Base-by-base conservation (phyloP, 2,113 vertebrate genomes). In the Dasyurus viverrinus region DNA sequence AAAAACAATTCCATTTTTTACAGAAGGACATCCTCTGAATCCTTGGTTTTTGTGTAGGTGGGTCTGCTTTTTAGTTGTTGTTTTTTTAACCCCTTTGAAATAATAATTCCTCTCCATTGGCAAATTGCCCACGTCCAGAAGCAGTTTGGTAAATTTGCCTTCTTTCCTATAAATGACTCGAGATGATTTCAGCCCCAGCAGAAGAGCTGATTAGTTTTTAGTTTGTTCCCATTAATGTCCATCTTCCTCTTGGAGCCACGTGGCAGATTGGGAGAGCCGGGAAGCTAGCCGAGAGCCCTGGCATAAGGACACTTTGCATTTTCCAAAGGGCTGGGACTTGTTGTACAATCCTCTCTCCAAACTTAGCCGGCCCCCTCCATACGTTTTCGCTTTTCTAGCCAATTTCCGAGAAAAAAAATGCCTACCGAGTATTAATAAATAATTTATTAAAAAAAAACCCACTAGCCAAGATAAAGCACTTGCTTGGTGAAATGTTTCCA, bases 361-460 rank as follows among this genome's bases (percentile, higher is more conserved):
- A 46, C 53, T 47, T 94, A 97, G 98, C 96, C 96, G 68, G 76
- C 96, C 95, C 95, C 0, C 0, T 48, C 96, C 91, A 90, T 93
- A 90, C 50, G 2, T 94, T 95, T 90, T 9, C 92, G 94, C 93
- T 97, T 96, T 97, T 95, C 95, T 60, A 90, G 92, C 90, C 96
- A 90, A 96, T 96, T 97, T 94, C 96, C 95, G 95, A 97, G 95
- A 95, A 47, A 47, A 47, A 84, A 95, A 97, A 97, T 25, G 93
- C 92, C 94, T 96, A 95, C 96, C 93, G 93, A 95, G 93, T 97
- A 95, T 97, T 97, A 96, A 97, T 98, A 97, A 96, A 98, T 97
- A 97, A 98, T 95, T 95, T 94, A 97, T 76, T 94, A 68, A 95
- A 89, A 95, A 76, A 76, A 47, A 47, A 2, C 47, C 47, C 47